Conservation (phyloP, 2,888 invertebrate genomes). For the Arge pagana region DNA sequence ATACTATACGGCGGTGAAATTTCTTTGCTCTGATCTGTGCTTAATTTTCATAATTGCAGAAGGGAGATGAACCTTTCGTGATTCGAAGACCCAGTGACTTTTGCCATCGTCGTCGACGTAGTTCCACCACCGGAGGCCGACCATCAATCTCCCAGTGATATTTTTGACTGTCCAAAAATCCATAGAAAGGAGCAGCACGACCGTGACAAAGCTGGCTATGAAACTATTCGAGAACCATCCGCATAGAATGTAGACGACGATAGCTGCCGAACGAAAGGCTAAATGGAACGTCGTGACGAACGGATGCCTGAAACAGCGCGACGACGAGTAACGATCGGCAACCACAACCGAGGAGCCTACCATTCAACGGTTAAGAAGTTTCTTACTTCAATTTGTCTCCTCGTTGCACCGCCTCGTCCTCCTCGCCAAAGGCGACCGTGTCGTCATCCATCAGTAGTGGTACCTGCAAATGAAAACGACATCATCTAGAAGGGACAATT, state of each 20-base stretch:
- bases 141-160: constrained; percentile 90
- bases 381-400: constrained; percentile 55
- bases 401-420: constrained; percentile 66
- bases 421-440: constrained; percentile 85
- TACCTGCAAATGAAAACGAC: constrained; percentile 66
- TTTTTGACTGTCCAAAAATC: constrained; percentile 99
- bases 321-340: constrained; percentile 21
- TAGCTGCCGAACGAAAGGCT: constrained; percentile 80
- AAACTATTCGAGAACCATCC: constrained; percentile 90
- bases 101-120: constrained; percentile 96
- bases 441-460: constrained; percentile 82
- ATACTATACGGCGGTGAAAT: background rate
- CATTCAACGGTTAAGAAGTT: too few relatives aligned
- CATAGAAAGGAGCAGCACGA: constrained; percentile 88
- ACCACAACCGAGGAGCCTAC: constrained; percentile 4
- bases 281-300: constrained; percentile 92
- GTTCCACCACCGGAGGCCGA: constrained; percentile 99
- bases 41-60: constrained; percentile 3
- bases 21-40: too few relatives aligned
- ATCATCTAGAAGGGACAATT: constrained; percentile 34
- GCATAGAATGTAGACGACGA: constrained; percentile 88
- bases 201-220: constrained; percentile 92
- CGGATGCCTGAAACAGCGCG: constrained; percentile 79
- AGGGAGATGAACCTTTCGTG: constrained; percentile 74
- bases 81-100: constrained; percentile 98